Evolutionary conservation across 2,113 vertebrate species (phyloP), one percentile per base, ranked within the genome.

Genomic region (Gallinago jamesoni): DNA sequence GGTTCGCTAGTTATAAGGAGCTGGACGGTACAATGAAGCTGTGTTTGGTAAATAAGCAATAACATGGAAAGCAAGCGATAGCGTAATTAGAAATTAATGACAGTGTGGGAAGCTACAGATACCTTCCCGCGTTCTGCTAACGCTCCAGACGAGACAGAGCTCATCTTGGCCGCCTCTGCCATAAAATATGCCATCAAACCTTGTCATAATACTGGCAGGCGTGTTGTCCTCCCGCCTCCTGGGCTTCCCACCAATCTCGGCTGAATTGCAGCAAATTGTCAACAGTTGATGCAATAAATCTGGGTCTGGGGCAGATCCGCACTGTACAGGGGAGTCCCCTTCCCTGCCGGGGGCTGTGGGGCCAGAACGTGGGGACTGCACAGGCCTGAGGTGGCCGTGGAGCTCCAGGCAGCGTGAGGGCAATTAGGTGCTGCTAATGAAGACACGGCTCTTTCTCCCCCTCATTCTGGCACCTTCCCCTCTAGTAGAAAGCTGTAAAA

Each of bases 41-140:
- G 43, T 91, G 72, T 89, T 96, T 95, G 94, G 96, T 97, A 96
- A 97, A 96, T 95, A 96, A 94, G 95, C 82, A 88, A 85, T 96
- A 96, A 93, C 35, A 33, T 69, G 79, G 84, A 84, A 84, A 89
- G 91, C 91, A 94, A 94, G 90, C 5, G 12, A 89, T 39, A 70
- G 94, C 83, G 27, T 97, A 96, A 97, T 98, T 97, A 97, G 93
- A 75, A 88, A 79, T 92, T 97, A 97, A 94, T 91, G 89, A 89
- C 10, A 3, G 87, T 89, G 70, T 14, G 21, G 80, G 91, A 88
- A 95, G 89, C 81, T 74, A 12, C 2, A 4, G 92, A 30, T 69
- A 79, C 93, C 79, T 94, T 93, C 86, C 86, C 12, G 3, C 10
- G 6, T 85, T 79, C 93, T 70, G 76, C 73, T 84, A 64, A 33